Base-by-base conservation (phyloP, 2,888 invertebrate genomes). In the Xanthia icteritia region DNA sequence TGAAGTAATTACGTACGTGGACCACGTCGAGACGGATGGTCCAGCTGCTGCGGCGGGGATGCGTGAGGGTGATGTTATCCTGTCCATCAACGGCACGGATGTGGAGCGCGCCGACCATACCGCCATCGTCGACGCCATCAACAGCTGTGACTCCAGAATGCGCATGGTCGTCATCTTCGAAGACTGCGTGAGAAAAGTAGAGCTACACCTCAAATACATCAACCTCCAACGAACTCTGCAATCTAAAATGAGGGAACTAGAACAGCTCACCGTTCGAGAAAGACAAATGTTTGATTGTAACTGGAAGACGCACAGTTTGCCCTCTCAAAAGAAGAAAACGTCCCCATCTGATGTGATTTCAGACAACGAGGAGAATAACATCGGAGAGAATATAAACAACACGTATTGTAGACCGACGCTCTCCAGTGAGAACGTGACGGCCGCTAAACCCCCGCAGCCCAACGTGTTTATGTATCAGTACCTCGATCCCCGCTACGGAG, bases 1-100 rank as follows among this genome's bases (percentile, higher is more conserved):
- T 79, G 99, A 99, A 94, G 98, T 99, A 97, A 99, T 99, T 78
- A 99, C 99, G 0, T 99, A 99, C 93, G 99, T 99, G 66, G 99
- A 99, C 92, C 99, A 99, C 93, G 99, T 99, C 76, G 99, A 99
- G 89, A 97, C 98, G 81, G 98, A 99, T 86, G 99, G 99, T 0
- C 98, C 99, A 0, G 99, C 99, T 0, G 98, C 98, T 90, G 97
- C 98, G 82, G 98, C 99, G 0, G 99, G 99, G 11, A 99, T 99
- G 98, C 97, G 99, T 17, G 98, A 99, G 95, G 99, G 99, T 27
- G 99, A 99, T 94, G 99, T 99, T 63, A 99, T 99, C 89, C 97
- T 99, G 60, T 99, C 99, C 65, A 99, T 99, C 90, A 99, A 99
- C 94, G 99, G 99, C n/a, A 97, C 97, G 65, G 99, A 99, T 92